Percentiles rank a stretch among this genome's conserved stretches.
These are phyloP conservation scores for Bombus confusus DNA, from an alignment of 1,140 invertebrate genomes.

Conservation along the genomic window DNA sequence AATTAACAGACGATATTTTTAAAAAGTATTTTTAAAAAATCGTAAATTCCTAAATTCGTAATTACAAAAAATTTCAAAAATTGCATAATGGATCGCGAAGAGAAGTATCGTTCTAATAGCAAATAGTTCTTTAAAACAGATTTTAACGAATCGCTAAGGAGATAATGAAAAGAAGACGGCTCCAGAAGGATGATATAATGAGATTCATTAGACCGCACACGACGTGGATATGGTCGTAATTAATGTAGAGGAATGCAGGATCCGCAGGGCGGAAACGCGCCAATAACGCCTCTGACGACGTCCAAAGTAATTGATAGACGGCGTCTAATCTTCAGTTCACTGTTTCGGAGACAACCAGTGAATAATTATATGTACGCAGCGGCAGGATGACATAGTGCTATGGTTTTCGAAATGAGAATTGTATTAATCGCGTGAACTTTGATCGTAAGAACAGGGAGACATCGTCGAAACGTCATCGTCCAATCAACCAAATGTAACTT, in stretches of 20 bases:
- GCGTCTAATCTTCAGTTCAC: slow-evolving; percentile 60
- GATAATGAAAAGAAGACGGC: background rate
- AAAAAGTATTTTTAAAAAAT: no score
- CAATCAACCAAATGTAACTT: background rate
- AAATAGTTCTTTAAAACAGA: background rate
- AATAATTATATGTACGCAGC: slow-evolving; percentile 65
- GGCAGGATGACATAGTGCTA: slow-evolving; percentile 45
- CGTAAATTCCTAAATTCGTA: no score
- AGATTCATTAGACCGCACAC: slow-evolving; percentile 14
- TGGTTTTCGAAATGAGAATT: slow-evolving; percentile 30
- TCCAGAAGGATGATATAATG: slow-evolving; percentile 23
- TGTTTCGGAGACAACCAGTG: slow-evolving; percentile 51
- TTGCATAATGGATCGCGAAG: no score
- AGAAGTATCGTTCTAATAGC: background rate
- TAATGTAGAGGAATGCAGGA: slow-evolving; percentile 40
- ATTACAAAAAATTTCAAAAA: no score
- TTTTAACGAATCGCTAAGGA: background rate
- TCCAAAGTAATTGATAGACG: slow-evolving; percentile 63
- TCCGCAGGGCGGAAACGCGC: slow-evolving; percentile 9
- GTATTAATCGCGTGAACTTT: slow-evolving; percentile 30
- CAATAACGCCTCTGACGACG: slow-evolving; percentile 19
- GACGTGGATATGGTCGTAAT: slow-evolving; percentile 26
- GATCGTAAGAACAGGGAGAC: background rate
- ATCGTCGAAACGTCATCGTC: no score
- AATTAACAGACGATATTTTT: background rate